Base-by-base conservation (phyloP, 2,797 vertebrate genomes). In the Merluccius polli region DNA sequence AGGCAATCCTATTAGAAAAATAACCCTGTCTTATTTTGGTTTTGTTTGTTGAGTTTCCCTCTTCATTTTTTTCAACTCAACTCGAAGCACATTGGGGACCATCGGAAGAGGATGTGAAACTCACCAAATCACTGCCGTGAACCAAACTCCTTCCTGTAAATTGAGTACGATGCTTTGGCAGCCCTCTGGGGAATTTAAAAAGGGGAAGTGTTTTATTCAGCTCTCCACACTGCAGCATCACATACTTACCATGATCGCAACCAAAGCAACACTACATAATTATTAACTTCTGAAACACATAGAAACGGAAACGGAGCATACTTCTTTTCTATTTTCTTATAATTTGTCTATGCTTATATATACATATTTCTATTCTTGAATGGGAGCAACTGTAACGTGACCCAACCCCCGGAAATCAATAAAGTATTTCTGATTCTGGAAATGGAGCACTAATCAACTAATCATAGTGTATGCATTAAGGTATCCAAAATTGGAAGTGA, bases 101-200 rank as follows among this genome's bases (percentile, higher is more conserved):
- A 21, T 73, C 52, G 75, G 32, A 38, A 35, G 72, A 44, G 16
- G 31, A 70, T 33, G 30, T 70, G 74, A 72, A 36, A 74, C 63
- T 72, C 35, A n/a, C n/a, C 68, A 29, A 8, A 35, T 68, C 12
- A n/a, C 68, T 2, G 48, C 11, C 11, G 33, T 74, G 13, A 71
- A 29, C 38, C 10, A 31, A 0, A 27, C 3, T 73, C 21, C 36
- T 67, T 27, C 24, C 44, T 30, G 48, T 15, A 69, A 35, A 76
- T 5, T 59, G 10, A 4, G 52, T 71, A 7, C 67, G 8, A 75
- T 27, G 65, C 10, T 41, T 69, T 27, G 31, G 70, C 73, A 12
- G 38, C 27, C 69, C 24, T n/a, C 13, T 67, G 30, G 71, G 33
- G 75, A 74, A 70, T 29, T 33, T 65, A 16, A 24, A 67, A 74